phyloP scores from a whole-genome alignment of 2,113 vertebrate genomes.

The Dipodomys spectabilis region DNA sequence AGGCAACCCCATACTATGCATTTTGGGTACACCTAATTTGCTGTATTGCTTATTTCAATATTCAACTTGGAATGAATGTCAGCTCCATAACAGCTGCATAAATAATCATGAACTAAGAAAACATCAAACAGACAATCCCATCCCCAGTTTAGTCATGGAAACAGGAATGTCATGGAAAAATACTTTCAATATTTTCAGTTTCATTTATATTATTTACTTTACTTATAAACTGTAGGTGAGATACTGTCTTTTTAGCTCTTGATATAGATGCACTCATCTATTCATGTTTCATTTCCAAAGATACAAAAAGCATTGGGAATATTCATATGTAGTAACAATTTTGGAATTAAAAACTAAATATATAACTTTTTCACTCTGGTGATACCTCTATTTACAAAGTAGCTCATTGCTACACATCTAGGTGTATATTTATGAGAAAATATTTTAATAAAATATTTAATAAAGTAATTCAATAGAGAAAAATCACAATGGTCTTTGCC shows the following conservation, averaged over 20 bases:
- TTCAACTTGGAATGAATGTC: background rate
- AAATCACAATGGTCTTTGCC: background rate
- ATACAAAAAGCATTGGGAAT: background rate
- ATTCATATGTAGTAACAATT: constrained; percentile 18
- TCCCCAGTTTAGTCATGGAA: background rate
- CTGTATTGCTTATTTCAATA: background rate
- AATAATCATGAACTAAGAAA: constrained; percentile 41
- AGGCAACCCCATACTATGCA: background rate
- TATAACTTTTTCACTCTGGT: background rate
- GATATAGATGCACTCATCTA: background rate
- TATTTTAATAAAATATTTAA: constrained; percentile 22
- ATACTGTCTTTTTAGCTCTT: background rate
- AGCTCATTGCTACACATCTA: background rate
- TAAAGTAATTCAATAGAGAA: background rate
- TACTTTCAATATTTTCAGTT: background rate
- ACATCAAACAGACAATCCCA: constrained; percentile 12
- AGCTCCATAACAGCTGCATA: background rate
- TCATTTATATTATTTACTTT: background rate
- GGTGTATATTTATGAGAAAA: constrained; percentile 3
- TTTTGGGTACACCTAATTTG: background rate
- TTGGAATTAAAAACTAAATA: background rate
- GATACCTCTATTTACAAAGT: background rate
- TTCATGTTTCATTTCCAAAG: constrained; percentile 40
- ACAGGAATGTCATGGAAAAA: background rate
- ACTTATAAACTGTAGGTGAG: background rate